A percentile compares a stretch with the other conserved stretches of the same genome.
These are phyloP conservation scores for Brachyhypopomus gauderio DNA, from an alignment of 2,113 vertebrate genomes.

Conservation along the genomic window DNA sequence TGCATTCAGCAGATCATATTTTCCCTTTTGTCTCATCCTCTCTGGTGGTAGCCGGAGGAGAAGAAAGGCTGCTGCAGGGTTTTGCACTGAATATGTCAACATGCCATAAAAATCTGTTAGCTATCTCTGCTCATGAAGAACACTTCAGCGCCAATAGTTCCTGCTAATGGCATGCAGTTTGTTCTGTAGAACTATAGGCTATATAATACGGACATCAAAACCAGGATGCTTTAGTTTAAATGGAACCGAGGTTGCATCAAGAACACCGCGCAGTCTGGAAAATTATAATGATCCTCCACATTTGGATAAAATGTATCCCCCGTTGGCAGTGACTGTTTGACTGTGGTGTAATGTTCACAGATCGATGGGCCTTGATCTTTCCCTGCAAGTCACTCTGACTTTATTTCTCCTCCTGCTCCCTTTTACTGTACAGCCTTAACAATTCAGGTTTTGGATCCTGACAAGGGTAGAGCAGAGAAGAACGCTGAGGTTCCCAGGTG, in stretches of 20 bases:
- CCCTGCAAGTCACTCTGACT: neutral
- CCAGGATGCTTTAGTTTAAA: neutral
- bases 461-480: constrained; percentile 27
- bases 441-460: constrained; percentile 18
- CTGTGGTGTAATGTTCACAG: constrained; percentile 2
- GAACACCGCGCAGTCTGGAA: neutral
- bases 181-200: neutral
- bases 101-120: neutral
- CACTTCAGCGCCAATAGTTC: neutral
- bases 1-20: neutral
- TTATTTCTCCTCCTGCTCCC: constrained; percentile 17
- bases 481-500: constrained; percentile 36
- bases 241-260: neutral
- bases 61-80: neutral
- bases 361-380: constrained; percentile 33
- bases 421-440: constrained; percentile 24
- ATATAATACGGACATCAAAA: neutral
- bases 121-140: neutral
- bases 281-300: neutral
- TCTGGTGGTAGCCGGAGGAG: neutral
- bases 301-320: neutral
- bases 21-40: constrained; percentile 6
- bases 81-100: constrained; percentile 11
- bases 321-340: neutral
- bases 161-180: neutral